Conservation (phyloP, 2,113 vertebrate species). For the Nematolebias whitei region DNA sequence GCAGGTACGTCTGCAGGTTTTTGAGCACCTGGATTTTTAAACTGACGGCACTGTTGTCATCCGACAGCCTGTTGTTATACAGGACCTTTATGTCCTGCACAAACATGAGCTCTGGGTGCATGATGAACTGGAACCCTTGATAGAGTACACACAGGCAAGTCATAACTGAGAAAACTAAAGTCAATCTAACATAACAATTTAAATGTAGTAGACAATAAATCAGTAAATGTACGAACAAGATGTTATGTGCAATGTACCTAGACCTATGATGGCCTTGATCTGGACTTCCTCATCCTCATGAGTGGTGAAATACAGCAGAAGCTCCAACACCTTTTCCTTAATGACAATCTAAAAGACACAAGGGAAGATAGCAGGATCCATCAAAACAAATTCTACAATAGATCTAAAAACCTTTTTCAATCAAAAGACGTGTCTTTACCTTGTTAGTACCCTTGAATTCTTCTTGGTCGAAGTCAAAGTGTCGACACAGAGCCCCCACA, state of each 20-base stretch:
- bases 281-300: constrained; percentile 97
- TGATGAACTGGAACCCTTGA: constrained; percentile 96
- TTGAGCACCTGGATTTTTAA: constrained; percentile 97
- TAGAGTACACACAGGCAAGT: background rate
- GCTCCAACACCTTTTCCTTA: constrained; percentile 97
- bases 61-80: constrained; percentile 92
- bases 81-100: constrained; percentile 94
- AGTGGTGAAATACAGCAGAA: constrained; percentile 96
- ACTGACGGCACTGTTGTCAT: constrained; percentile 87
- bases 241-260: constrained; percentile 81
- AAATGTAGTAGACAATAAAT: background rate
- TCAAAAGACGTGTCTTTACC: constrained; percentile 73
- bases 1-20: constrained; percentile 97
- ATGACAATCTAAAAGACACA: constrained; percentile 87
- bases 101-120: constrained; percentile 96
- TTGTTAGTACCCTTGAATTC: constrained; percentile 97
- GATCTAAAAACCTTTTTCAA: background rate
- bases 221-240: background rate
- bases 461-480: constrained; percentile 98
- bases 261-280: constrained; percentile 96
- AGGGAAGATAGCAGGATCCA: background rate
- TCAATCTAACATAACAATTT: background rate
- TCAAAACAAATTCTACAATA: background rate
- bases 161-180: background rate
- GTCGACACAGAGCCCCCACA: constrained; percentile 93